Base-by-base conservation (phyloP, 2,888 invertebrate species). In the Danaus chrysippus region DNA sequence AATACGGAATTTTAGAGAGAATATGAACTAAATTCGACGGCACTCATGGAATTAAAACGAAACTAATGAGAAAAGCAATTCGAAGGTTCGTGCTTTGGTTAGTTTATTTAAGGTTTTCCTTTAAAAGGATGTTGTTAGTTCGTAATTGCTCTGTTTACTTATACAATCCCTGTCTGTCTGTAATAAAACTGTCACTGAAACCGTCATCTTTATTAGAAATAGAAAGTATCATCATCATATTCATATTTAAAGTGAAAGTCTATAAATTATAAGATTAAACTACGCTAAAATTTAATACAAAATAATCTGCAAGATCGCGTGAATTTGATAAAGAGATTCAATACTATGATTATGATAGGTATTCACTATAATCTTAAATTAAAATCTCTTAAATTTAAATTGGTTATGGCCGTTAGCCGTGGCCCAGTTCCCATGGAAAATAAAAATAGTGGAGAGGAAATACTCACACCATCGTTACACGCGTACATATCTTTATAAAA, bases 121-220 rank as follows among this genome's bases (percentile, higher is more conserved):
- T 54, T 56, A 57, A 62, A 58, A 60, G 61, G 58, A 61, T 61
- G 61, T 56, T 59, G 68, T 69, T 70, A 64, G 60, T 56, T 63
- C 61, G 71, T 77, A 81, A 77, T 81, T 77, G 76, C 73, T 71
- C 46, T 13, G n/a, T 46, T 46, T 13, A 46, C 46, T 46, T 34
- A 34, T 34, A 34, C 46, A n/a, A 12, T 43, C 11, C n/a, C 11
- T 42, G 42, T 42, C n/a, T n/a, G 43, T 43, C 11, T 43, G 6
- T 43, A 3, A n/a, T 43, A 43, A 43, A 6, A 43, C 43, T 12
- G 43, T 43, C 43, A 43, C 10, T n/a, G 23, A 23, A 5, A 23
- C 23, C 5, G 23, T 23, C 23, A 23, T 23, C 23, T 34, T 34
- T 34, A 34, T 34, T 34, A 34, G 23, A 34, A 34, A 34, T 34